Evolutionary conservation across 2,888 invertebrate genomes (phyloP), one percentile per base, ranked within the genome.

Genomic region (Dorcus parallelipipedus): DNA sequence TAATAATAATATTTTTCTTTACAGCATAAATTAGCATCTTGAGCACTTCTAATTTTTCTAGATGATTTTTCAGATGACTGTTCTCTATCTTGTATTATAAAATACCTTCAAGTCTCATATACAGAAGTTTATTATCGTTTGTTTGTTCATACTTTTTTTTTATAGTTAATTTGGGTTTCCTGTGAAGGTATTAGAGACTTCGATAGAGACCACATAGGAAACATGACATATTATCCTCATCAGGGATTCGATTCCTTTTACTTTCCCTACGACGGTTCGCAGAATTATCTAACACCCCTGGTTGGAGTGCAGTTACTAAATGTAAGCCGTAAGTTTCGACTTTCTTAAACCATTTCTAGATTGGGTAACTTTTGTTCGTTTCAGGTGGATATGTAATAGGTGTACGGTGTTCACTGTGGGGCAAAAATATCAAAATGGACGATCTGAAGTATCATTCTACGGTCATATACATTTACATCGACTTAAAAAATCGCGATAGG

Each of bases 331-430:
- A 60, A 60, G 52, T 77, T 17, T 49, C 8, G 2, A 5, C 9
- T 45, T 45, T 2, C 4, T 9, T 20, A 45, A 20, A 17, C 3
- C 45, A 10, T 17, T 45, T 10, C 3, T 9, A 9, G 2, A 8
- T 45, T n/a, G 9, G 3, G 4, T 20, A 33, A 26, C 9, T n/a
- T 38, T 40, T 53, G 6, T 62, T 58, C 53, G 49, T 58, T 76
- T 75, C 78, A 85, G 87, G 78, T 62, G 80, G 83, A 56, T 82
- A 82, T 49, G 79, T 86, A 59, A 85, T 89, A 67, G 86, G 86
- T 71, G 82, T 89, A 43, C 85, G 87, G 49, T 89, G 89, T 73
- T 81, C 85, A 49, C 86, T 86, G 10, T 89, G 88, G 88, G 88
- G 88, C 0, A 81, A 80, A 66, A 89, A 89, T 76, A 82, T 10